These are phyloP conservation scores for Champsocephalus gunnari DNA, from an alignment of 2,797 vertebrate species.

Conservation along the genomic window DNA sequence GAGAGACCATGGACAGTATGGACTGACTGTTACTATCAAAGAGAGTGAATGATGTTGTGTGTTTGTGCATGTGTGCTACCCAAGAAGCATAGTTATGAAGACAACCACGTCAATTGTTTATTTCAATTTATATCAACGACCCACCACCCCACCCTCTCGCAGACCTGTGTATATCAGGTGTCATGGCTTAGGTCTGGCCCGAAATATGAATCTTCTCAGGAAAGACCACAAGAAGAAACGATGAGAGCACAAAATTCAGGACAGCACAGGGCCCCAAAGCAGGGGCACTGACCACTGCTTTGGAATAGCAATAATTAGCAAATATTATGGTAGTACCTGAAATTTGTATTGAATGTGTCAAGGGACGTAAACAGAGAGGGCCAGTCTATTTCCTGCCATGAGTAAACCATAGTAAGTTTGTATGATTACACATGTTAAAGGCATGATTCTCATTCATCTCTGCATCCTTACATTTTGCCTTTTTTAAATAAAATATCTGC, in stretches of 20 bases:
- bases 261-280: constrained; percentile 74
- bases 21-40: constrained; percentile 82
- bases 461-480: constrained; percentile 42
- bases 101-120: constrained; percentile 35
- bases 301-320: constrained; percentile 54
- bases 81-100: constrained; percentile 55
- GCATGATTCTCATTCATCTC: constrained; percentile 48
- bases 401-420: constrained; percentile 77
- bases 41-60: constrained; percentile 77
- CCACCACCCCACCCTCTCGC: constrained; percentile 14
- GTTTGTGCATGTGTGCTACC: constrained; percentile 62
- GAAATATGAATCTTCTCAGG: constrained; percentile 74
- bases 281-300: constrained; percentile 57
- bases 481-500: constrained; percentile 56
- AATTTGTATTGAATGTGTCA: constrained; percentile 47
- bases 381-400: constrained; percentile 68
- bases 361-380: constrained; percentile 63
- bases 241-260: constrained; percentile 71
- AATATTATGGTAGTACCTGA: constrained; percentile 50
- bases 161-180: constrained; percentile 34
- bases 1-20: constrained; percentile 81
- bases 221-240: constrained; percentile 71
- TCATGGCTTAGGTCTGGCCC: constrained; percentile 57
- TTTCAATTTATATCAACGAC: constrained; percentile 30
- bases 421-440: constrained; percentile 77